Evolutionary conservation across 2,888 invertebrate species (phyloP), one percentile per base, ranked within the genome.

Genomic region (Dicyrtoma fusca): DNA sequence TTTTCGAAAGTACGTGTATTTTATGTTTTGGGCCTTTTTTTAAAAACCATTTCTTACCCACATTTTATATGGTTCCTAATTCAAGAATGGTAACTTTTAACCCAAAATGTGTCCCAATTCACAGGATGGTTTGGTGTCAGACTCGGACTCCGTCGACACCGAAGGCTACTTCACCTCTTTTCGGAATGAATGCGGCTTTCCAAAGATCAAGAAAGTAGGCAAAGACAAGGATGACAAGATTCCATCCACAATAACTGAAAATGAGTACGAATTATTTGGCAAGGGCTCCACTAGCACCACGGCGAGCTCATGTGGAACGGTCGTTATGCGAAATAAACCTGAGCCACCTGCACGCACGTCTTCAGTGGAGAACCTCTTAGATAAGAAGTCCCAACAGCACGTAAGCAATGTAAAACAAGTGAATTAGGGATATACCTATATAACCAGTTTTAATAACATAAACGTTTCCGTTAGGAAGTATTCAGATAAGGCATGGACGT

Each of bases 91-190:
- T n/a, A n/a, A n/a, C n/a, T n/a, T n/a, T n/a, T n/a, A n/a, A n/a
- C n/a, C n/a, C 8, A 8, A 34, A 34, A 34, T 8, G 34, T 34
- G 34, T 34, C 34, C 8, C 8, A 34, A 34, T 34, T 34, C 34
- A 17, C 34, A 79, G 79, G 80, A 80, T 73, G 80, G 80, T 17
- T 63, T 80, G n/a, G 78, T 80, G 5, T 80, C 80, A 13, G 80
- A 80, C 69, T 80, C 80, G 6, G 80, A 80, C 62, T 79, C 79
- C 1, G 80, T 80, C 10, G 97, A 97, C 82, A 95, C 95, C 1
- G 97, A 97, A 85, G 97, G 97, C 8, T 97, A 97, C 84, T 97
- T 95, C 83, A 97, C 97, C 0, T 96, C 96, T 21, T 97, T 97
- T 86, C 96, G 97, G 84, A 91, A 94, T 88, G 97, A 97, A 84